Conservation (phyloP, 2,113 vertebrate species). For the Gambusia affinis region DNA sequence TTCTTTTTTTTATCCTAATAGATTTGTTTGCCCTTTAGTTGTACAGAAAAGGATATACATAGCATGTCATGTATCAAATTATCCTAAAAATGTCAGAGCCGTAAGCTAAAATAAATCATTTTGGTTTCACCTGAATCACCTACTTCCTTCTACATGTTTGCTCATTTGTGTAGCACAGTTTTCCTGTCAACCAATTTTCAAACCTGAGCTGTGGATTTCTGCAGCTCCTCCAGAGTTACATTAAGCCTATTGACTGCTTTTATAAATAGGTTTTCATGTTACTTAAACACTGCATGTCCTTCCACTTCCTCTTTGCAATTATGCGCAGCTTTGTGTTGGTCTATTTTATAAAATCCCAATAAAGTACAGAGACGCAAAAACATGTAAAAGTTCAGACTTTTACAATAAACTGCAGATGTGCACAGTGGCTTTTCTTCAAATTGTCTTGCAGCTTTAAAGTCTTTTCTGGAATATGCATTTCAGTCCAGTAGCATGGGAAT, state of each 20-base stretch:
- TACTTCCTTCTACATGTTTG: too few species aligned
- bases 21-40: too few species aligned
- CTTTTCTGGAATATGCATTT: slow-evolving; percentile 33
- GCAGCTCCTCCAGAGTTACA: neutral
- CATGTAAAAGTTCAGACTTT: neutral
- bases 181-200: neutral
- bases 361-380: neutral
- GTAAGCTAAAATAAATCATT: too few species aligned
- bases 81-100: too few species aligned
- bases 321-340: too few species aligned
- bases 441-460: slow-evolving; percentile 16
- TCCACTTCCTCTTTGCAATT: too few species aligned
- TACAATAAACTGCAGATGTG: neutral
- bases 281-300: too few species aligned
- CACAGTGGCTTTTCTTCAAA: neutral
- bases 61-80: too few species aligned
- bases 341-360: neutral
- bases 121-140: too few species aligned
- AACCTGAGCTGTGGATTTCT: neutral
- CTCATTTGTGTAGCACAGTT: too few species aligned
- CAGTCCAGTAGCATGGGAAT: slow-evolving; percentile 28
- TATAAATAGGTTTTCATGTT: neutral
- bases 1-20: too few species aligned
- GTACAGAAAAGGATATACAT: too few species aligned
- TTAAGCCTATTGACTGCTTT: neutral